Percentiles rank a stretch among this genome's conserved stretches.
Conservation (phyloP, 2,797 vertebrate genomes). For the Antennarius maculatus region DNA sequence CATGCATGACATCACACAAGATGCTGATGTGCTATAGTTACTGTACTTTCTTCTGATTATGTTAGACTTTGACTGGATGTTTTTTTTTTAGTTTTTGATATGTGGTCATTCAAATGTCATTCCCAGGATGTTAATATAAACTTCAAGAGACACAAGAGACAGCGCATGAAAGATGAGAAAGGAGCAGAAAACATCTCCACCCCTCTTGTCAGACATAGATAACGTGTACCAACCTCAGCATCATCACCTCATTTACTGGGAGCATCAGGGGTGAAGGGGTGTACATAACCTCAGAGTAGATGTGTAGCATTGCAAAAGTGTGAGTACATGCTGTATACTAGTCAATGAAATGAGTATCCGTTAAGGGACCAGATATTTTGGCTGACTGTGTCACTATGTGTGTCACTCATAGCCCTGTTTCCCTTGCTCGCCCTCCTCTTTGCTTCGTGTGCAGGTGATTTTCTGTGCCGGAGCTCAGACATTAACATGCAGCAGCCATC, state of each 20-base stretch:
- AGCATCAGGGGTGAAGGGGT: slow-evolving; percentile 37
- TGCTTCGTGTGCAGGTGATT: slow-evolving; percentile 40
- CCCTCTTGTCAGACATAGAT: slow-evolving; percentile 14
- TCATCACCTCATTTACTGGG: neutral
- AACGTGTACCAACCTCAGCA: neutral
- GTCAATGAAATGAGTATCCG: slow-evolving; percentile 23
- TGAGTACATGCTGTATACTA: slow-evolving; percentile 9
- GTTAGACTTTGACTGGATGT: no score
- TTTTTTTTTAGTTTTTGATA: neutral
- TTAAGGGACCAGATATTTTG: slow-evolving; percentile 19
- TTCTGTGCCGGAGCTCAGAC: slow-evolving; percentile 51
- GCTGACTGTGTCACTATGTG: slow-evolving; percentile 33
- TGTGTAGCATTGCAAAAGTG: neutral
- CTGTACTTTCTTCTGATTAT: no score
- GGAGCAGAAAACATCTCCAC: slow-evolving; percentile 8
- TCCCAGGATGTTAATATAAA: neutral
- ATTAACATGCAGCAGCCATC: slow-evolving; percentile 81
- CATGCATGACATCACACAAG: no score
- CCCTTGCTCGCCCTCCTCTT: slow-evolving; percentile 11
- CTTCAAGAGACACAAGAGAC: neutral
- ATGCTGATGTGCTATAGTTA: no score
- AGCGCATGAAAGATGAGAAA: slow-evolving; percentile 18
- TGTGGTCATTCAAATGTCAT: neutral
- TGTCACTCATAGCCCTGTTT: slow-evolving; percentile 26
- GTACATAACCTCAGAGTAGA: slow-evolving; percentile 13